Evolutionary conservation across 1,140 invertebrate species (phyloP), one percentile per base, ranked within the genome.

Genomic region (Drosophila jambulina): DNA sequence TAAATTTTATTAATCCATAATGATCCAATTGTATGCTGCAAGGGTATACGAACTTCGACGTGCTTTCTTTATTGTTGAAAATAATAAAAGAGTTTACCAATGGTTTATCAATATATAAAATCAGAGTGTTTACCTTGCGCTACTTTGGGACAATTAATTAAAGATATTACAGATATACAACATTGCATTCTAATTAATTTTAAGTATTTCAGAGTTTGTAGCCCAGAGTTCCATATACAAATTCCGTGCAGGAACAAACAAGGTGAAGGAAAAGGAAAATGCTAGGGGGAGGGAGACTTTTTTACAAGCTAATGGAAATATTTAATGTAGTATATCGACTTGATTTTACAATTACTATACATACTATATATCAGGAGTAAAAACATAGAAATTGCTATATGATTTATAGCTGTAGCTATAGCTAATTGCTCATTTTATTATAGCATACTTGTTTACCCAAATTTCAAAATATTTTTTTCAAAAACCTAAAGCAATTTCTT

Each of bases 191-290:
- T 5, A 36, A 1, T 15, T 15, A 36, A 8, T 19, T 12, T 43
- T 4, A 43, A 21, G 27, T 49, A 19, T 2, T 49, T 29, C 1
- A 51, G n/a, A 32, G 29, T 13, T 19, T n/a, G 5, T 29, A 51
- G 10, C 29, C 27, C n/a, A 51, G 48, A 51, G 27, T 51, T 32
- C 10, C 6, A n/a, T 32, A 51, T 32, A 29, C 21, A 51, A n/a
- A 45, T 45, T 43, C 42, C 27, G 49, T 51, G 49, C 49, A 51
- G 27, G 49, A 51, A 7, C 5, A 32, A 12, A 32, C 6, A 51
- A 51, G 27, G 49, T 51, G 49, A n/a, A 13, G 27, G 27, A 32
- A 51, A 29, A 51, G 49, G n/a, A n/a, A 51, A 25, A 51, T 51
- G 48, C 27, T 10, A 32, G 27, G n/a, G 10, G 17, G n/a, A 5